phyloP scores from a whole-genome alignment of 1,140 invertebrate genomes.

The Drosophila teissieri region DNA sequence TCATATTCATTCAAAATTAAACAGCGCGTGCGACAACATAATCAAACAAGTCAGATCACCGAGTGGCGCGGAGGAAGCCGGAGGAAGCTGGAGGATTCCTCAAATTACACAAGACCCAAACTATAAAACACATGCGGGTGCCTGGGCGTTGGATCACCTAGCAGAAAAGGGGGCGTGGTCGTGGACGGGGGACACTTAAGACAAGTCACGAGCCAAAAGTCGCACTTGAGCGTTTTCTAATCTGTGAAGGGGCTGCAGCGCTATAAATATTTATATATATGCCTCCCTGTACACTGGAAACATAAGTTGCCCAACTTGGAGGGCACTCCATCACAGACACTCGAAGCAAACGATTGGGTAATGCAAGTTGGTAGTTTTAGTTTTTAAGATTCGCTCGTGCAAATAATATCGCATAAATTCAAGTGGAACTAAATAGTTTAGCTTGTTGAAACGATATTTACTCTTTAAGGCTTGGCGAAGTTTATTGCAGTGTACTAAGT shows the following conservation, averaged over 20 bases:
- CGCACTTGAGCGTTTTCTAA: conserved; percentile 82
- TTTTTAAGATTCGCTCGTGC: background rate
- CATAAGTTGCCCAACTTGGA: too few species aligned
- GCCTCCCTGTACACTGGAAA: conserved; percentile 31
- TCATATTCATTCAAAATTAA: conserved; percentile 82
- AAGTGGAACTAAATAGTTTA: too few species aligned
- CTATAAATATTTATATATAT: conserved; percentile 82
- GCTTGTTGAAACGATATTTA: too few species aligned
- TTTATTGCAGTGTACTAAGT: conserved; percentile 3
- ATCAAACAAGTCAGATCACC: conserved; percentile 67
- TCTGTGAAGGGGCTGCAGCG: conserved; percentile 66
- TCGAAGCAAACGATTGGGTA: background rate
- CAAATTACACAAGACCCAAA: conserved; percentile 74
- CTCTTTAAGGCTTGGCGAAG: too few species aligned
- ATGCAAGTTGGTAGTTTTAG: background rate
- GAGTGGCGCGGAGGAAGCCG: background rate
- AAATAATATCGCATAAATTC: too few species aligned
- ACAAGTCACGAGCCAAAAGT: conserved; percentile 83
- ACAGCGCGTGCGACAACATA: conserved; percentile 82
- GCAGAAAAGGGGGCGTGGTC: conserved; percentile 14
- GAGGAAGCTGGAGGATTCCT: conserved; percentile 38
- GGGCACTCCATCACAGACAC: background rate
- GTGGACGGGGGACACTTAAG: conserved; percentile 61
- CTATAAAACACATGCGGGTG: conserved; percentile 75
- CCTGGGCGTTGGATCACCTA: background rate